Evolutionary conservation across 1,140 invertebrate species (phyloP).

Genomic region (Pygmarrhopalites habei): DNA sequence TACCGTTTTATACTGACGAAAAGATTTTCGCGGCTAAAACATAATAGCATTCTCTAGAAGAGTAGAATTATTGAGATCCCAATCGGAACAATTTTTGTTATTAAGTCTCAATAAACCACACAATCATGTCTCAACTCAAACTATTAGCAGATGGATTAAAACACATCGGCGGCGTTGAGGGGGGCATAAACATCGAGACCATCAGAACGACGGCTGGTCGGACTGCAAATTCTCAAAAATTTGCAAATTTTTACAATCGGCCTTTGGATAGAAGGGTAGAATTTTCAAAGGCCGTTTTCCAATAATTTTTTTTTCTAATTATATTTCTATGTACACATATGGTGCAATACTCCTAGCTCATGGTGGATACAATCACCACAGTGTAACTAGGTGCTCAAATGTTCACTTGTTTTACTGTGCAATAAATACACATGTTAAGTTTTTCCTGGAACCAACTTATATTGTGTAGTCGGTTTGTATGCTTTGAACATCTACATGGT

Average conservation of each 20-base stretch:
- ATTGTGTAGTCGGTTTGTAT: no score
- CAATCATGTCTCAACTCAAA: background rate
- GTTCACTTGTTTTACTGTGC: no score
- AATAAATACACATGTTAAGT: no score
- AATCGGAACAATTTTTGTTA: background rate
- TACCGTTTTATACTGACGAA: background rate
- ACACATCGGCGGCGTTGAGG: background rate
- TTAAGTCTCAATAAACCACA: slow-evolving; percentile 2
- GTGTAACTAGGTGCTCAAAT: no score
- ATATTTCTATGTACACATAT: no score
- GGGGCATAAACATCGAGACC: slow-evolving; percentile 5
- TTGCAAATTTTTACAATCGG: slow-evolving; percentile 19
- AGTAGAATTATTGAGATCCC: no score
- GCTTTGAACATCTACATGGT: no score
- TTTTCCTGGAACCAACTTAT: no score
- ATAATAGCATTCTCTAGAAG: background rate
- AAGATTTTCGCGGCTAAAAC: slow-evolving; percentile 1
- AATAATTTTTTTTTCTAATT: no score
- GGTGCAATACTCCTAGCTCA: no score
- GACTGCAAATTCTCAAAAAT: background rate
- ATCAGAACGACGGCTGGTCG: slow-evolving; percentile 10
- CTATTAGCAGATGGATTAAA: slow-evolving; percentile 15
- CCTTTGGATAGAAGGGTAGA: background rate
- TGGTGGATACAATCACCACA: no score
- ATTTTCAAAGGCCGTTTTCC: slow-evolving; percentile 1